A percentile compares a stretch with the other conserved stretches of the same genome.
Conservation (phyloP, 2,888 invertebrate genomes). For the Calliopum simillimum region DNA sequence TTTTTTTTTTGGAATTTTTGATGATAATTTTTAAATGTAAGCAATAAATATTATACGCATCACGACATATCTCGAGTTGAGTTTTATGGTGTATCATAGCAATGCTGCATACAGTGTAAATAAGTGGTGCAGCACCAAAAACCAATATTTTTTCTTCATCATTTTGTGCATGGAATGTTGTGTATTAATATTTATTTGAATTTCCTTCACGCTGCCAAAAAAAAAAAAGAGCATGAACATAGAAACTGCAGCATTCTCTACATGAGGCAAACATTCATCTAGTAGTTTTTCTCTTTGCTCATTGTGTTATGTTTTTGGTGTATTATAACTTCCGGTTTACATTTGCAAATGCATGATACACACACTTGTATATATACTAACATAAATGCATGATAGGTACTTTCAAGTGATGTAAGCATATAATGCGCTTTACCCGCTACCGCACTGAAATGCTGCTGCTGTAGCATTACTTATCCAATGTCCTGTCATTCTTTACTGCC, state of each 20-base stretch:
- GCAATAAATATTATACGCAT: no score
- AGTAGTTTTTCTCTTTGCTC: not conserved
- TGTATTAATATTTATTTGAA: slow-evolving; percentile 16
- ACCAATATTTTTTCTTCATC: no score
- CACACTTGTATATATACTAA: not conserved
- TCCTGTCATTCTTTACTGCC: slow-evolving; percentile 12
- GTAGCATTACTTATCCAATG: slow-evolving; percentile 9
- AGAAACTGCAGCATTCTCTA: not conserved
- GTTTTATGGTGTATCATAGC: no score
- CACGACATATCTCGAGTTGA: no score
- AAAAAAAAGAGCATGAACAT: not conserved
- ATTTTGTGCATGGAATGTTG: no score
- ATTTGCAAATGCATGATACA: not conserved
- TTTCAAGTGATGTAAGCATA: not conserved
- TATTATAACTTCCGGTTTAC: slow-evolving; percentile 11
- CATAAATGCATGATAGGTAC: not conserved
- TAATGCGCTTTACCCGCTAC: no score
- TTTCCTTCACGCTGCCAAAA: not conserved
- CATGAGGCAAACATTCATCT: not conserved
- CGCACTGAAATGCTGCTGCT: not conserved
- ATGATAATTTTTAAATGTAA: no score
- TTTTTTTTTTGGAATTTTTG: no score
- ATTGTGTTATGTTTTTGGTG: not conserved
- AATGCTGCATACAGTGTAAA: no score
- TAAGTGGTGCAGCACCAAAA: no score